These are phyloP conservation scores for Sturmia bella DNA, from an alignment of 2,888 invertebrate genomes.

Conservation along the genomic window DNA sequence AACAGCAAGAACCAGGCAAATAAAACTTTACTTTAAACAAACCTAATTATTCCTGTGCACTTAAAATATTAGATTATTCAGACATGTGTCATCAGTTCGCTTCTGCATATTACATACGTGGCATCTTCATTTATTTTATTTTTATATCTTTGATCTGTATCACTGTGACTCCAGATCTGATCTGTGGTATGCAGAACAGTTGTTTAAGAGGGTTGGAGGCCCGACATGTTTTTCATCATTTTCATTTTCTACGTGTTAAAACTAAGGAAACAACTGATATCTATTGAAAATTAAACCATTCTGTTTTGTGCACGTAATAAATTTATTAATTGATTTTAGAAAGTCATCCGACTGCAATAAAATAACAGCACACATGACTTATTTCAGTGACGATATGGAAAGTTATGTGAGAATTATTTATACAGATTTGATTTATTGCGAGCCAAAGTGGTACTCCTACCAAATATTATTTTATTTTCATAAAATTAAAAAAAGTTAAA, in stretches of 20 bases:
- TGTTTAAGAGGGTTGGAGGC: constrained; percentile 30
- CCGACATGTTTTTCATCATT: constrained; percentile 25
- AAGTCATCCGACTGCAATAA: constrained; percentile 22
- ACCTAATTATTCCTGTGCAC: constrained; percentile 12
- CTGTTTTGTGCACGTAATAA: constrained; percentile 5
- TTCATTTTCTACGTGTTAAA: neutral
- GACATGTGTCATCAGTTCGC: constrained; percentile 62
- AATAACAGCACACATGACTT: constrained; percentile 54
- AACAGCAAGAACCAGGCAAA: no score
- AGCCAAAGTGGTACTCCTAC: neutral
- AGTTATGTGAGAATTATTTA: constrained; percentile 13
- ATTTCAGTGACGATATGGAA: neutral
- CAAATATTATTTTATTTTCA: no score
- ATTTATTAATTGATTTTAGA: constrained; percentile 59
- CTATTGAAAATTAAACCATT: constrained; percentile 24
- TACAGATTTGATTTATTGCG: constrained; percentile 21
- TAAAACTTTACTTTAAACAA: neutral
- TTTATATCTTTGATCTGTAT: no score
- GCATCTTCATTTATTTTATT: no score
- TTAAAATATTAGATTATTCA: constrained; percentile 53
- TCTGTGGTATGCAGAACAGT: constrained; percentile 47
- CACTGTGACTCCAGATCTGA: constrained; percentile 49
- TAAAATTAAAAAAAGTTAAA: no score
- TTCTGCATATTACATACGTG: constrained; percentile 20
- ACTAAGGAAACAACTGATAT: constrained; percentile 27